phyloP scores from a whole-genome alignment of 2,797 vertebrate genomes.

The Sebastes cheni region DNA sequence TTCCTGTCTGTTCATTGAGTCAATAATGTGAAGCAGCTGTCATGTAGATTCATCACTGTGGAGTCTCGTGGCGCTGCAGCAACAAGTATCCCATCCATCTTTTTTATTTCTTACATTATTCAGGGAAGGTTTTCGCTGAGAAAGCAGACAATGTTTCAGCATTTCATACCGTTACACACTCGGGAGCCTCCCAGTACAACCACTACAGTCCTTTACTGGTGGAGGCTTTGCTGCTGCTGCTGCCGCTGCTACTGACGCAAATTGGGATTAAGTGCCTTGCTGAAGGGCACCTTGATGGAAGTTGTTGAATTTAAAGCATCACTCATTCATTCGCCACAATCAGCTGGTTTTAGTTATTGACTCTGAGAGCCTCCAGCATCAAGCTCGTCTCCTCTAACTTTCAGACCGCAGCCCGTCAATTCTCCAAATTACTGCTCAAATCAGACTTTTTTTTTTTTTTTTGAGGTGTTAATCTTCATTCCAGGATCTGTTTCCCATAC shows the following conservation, averaged over 20 bases:
- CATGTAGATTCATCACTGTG: constrained; percentile 12
- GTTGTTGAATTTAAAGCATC: constrained; percentile 27
- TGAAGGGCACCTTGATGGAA: constrained; percentile 37
- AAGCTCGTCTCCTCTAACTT: background rate
- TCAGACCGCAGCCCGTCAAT: background rate
- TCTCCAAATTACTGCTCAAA: background rate
- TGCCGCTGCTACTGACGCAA: background rate
- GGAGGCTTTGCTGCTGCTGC: background rate
- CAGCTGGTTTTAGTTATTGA: background rate
- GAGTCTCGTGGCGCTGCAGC: constrained; percentile 12
- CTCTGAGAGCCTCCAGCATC: background rate
- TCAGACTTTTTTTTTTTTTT: background rate
- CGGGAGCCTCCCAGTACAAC: constrained; percentile 21
- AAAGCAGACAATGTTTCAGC: constrained; percentile 22
- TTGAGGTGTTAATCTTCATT: background rate
- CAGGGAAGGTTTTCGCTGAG: constrained; percentile 39
- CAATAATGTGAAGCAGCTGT: constrained; percentile 25
- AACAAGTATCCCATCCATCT: constrained; percentile 54
- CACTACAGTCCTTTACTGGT: background rate
- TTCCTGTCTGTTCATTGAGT: background rate
- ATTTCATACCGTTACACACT: constrained; percentile 6
- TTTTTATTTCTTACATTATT: constrained; percentile 19
- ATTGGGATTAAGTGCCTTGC: constrained; percentile 26
- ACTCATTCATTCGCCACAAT: constrained; percentile 8
- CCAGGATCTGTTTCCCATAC: background rate